Conservation (phyloP, 2,113 vertebrate genomes). For the Pseudolaguvia tuberculata region DNA sequence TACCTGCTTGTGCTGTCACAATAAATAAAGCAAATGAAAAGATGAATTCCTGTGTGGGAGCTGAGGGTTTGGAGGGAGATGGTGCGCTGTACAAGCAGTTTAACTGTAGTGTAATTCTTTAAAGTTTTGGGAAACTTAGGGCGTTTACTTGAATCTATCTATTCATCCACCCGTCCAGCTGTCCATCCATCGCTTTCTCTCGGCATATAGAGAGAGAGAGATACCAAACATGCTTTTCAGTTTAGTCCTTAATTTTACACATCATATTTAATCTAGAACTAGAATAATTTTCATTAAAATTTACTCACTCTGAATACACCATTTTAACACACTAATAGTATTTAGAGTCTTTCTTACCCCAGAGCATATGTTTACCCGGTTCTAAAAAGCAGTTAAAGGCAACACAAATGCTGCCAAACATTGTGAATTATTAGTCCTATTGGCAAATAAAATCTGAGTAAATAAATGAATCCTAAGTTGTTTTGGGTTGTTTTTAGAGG, state of each 20-base stretch:
- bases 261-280: constrained; percentile 23
- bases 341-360: background rate
- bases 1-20: constrained; percentile 62
- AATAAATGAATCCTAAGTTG: background rate
- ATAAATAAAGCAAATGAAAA: constrained; percentile 63
- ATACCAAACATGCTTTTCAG: background rate
- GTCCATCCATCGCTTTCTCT: too few relatives aligned
- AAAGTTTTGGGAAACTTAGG: constrained; percentile 57
- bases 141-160: constrained; percentile 38
- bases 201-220: background rate
- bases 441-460: constrained; percentile 7
- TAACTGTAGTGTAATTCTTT: constrained; percentile 44
- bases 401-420: constrained; percentile 17
- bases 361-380: constrained; percentile 23
- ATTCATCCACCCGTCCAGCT: too few relatives aligned
- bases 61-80: constrained; percentile 40
- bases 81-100: constrained; percentile 38
- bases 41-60: constrained; percentile 56
- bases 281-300: background rate
- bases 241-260: background rate
- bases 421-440: constrained; percentile 3
- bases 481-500: background rate
- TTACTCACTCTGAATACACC: background rate
- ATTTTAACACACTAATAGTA: background rate
- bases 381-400: constrained; percentile 20